Evolutionary conservation across 2,888 invertebrate genomes (phyloP).

Genomic region (Stictocephala bisonia): DNA sequence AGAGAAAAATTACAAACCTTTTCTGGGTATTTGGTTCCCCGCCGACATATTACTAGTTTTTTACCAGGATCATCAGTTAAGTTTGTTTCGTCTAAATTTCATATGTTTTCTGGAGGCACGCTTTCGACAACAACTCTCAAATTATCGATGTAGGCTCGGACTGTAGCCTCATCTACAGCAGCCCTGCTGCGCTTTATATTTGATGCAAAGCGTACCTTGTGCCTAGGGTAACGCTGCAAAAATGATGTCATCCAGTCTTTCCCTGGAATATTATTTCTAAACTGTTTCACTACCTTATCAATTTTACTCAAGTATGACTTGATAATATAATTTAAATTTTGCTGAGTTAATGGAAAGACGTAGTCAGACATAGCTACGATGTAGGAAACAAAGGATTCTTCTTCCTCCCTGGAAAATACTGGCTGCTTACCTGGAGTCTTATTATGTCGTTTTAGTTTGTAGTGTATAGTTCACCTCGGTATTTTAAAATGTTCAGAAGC

Average conservation of each 20-base stretch:
- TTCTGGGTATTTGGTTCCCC: slow-evolving; percentile 61
- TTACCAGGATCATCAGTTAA: slow-evolving; percentile 62
- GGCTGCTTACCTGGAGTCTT: too few species aligned
- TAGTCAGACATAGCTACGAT: too few species aligned
- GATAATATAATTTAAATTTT: too few species aligned
- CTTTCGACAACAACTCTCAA: slow-evolving; percentile 25
- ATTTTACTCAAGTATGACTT: too few species aligned
- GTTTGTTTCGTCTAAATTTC: slow-evolving; percentile 63
- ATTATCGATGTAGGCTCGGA: slow-evolving; percentile 51
- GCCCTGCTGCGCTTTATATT: slow-evolving; percentile 56
- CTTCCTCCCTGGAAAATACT: too few species aligned
- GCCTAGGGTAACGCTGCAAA: slow-evolving; percentile 47
- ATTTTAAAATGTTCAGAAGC: too few species aligned
- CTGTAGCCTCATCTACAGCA: slow-evolving; percentile 44
- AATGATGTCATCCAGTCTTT: slow-evolving; percentile 56
- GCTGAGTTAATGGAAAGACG: too few species aligned
- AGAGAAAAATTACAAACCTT: slow-evolving; percentile 58
- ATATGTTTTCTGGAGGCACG: slow-evolving; percentile 55
- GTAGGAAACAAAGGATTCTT: too few species aligned
- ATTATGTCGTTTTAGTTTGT: too few species aligned
- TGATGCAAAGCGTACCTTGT: slow-evolving; percentile 47
- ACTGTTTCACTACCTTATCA: slow-evolving; percentile 42
- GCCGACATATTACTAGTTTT: slow-evolving; percentile 56
- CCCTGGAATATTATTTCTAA: slow-evolving; percentile 58
- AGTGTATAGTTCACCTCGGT: too few species aligned